Evolutionary conservation across 2,797 vertebrate genomes (phyloP).

Genomic region (Tachyglossus aculeatus): DNA sequence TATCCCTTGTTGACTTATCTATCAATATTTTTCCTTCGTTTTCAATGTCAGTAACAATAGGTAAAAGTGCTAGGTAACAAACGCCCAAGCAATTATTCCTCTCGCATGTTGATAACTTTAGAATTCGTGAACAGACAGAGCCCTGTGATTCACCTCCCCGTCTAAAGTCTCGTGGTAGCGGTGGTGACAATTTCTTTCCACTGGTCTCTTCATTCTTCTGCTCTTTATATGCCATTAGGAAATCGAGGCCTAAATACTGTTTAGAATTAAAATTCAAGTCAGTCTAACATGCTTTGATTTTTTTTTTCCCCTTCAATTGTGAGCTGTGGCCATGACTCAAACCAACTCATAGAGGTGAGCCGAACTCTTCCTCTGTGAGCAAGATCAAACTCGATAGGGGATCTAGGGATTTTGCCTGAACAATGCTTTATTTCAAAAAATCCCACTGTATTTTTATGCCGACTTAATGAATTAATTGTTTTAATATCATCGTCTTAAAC

Average conservation of each 20-base stretch:
- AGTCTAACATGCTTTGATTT: no score
- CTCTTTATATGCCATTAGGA: neutral
- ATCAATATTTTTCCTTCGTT: no score
- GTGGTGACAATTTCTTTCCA: neutral
- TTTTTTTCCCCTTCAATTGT: neutral
- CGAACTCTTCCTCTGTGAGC: neutral
- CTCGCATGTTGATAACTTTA: no score
- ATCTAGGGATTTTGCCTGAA: neutral
- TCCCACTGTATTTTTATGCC: neutral
- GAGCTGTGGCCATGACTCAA: neutral
- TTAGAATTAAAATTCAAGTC: neutral
- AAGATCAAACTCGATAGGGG: neutral
- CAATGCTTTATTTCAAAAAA: neutral
- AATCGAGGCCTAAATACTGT: neutral
- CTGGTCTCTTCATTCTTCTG: neutral
- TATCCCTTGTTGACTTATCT: no score
- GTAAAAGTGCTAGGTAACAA: no score
- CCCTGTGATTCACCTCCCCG: neutral
- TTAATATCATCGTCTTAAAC: neutral
- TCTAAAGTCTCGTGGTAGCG: neutral
- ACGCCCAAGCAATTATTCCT: neutral
- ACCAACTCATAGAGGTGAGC: no score
- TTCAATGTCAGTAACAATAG: no score
- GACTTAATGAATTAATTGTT: conserved; percentile 1
- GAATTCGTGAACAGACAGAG: neutral